Conservation (phyloP, 92 coral and sea anemone species). For the Isaurus tuberculatus region DNA sequence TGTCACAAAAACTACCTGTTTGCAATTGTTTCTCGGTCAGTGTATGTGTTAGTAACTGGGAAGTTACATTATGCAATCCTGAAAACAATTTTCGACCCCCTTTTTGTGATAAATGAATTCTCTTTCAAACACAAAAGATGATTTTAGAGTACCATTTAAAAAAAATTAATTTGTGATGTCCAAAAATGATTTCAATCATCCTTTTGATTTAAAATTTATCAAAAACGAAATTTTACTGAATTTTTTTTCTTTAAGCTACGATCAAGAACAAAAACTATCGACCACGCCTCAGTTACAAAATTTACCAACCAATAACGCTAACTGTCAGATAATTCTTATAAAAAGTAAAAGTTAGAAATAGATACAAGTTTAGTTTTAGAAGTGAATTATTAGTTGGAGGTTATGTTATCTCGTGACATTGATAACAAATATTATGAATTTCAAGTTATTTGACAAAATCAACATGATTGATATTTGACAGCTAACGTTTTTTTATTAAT, state of each 20-base stretch:
- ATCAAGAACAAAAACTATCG: not conserved
- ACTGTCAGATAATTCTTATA: not conserved
- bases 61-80: not conserved
- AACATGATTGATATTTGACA: slow-evolving; percentile 11
- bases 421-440: not conserved
- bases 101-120: not conserved
- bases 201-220: not conserved
- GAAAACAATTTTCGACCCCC: not conserved
- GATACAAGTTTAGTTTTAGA: no score
- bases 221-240: not conserved
- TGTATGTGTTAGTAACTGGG: no score
- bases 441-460: slow-evolving; percentile 13
- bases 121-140: not conserved
- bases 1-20: slow-evolving; percentile 23
- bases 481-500: slow-evolving; percentile 39
- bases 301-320: not conserved
- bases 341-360: not conserved
- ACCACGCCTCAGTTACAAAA: slow-evolving; percentile 5
- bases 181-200: not conserved
- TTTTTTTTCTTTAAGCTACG: not conserved
- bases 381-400: no score
- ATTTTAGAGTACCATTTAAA: not conserved
- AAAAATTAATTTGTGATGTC: not conserved
- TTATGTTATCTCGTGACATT: not conserved
- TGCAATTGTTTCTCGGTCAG: slow-evolving; percentile 13